Evolutionary conservation across 2,888 invertebrate genomes (phyloP), one percentile per base, ranked within the genome.

Genomic region (Acanthacorydalis orientalis): DNA sequence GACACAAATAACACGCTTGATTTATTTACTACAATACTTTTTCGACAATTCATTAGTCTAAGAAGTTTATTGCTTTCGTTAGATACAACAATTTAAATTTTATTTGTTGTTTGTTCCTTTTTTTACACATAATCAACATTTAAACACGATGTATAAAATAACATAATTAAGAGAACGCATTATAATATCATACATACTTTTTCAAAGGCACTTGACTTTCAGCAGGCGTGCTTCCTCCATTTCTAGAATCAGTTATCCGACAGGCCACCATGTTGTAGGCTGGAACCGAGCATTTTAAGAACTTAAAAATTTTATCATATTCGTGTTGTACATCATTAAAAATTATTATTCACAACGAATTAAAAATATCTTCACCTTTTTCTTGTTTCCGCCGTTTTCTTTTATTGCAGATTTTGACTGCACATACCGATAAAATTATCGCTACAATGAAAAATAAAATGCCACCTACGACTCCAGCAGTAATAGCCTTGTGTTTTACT

Each of bases 191-290:
- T 54, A 83, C 89, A 89, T 74, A 92, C 92, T 90, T 91, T 80
- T 91, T 91, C 81, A 90, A 87, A 87, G 90, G 90, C 86, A 92
- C 87, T 82, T 88, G 87, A 80, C 89, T 90, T 82, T 87, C 85
- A 77, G 83, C 77, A 69, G 81, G 78, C 68, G 76, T 73, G 69
- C 76, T 68, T 62, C 75, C 73, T 62, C 90, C 89, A 70, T 90
- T 90, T 72, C 91, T 83, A 62, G 88, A 80, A 72, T 92, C 91
- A 60, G 90, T 89, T 68, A 91, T 84, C 68, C 92, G 83, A 79
- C 91, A 91, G 71, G 92, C 88, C 78, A 92, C 92, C 91, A 92
- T 90, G 77, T 90, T 91, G 80, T 92, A 92, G 74, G 90, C 92
- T 92, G 83, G 70, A 86, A 85, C 69, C n/a, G 31, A 42, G 31